Evolutionary conservation across 2,113 vertebrate genomes (phyloP).

Genomic region (Leptobrachium ailaonicum): DNA sequence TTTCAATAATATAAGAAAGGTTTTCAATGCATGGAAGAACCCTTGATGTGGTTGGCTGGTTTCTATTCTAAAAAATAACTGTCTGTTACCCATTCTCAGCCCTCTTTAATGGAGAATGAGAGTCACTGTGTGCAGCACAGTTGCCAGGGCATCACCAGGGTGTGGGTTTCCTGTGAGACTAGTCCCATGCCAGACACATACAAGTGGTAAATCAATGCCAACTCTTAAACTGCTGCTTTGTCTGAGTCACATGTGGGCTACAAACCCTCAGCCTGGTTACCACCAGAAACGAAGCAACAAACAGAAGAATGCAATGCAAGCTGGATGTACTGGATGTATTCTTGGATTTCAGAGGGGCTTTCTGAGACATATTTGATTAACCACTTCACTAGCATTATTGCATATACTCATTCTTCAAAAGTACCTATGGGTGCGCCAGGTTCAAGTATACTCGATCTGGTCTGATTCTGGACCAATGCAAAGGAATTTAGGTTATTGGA

Average conservation of each 20-base stretch:
- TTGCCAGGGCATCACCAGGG: conserved; percentile 8
- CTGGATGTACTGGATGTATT: background rate
- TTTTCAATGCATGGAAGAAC: background rate
- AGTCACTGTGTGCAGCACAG: background rate
- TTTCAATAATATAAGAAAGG: no score
- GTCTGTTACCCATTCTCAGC: background rate
- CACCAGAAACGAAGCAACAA: conserved; percentile 16
- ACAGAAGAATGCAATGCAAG: conserved; percentile 21
- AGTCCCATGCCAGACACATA: conserved; percentile 3
- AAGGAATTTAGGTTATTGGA: no score
- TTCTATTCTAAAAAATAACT: background rate
- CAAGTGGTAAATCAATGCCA: conserved; percentile 19
- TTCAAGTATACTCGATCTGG: no score
- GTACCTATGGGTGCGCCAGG: no score
- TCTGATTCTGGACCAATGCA: no score
- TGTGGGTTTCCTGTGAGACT: conserved; percentile 15
- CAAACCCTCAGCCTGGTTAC: conserved; percentile 38
- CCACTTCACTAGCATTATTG: no score
- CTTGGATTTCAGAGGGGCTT: background rate
- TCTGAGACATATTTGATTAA: background rate
- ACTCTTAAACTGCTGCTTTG: conserved; percentile 12
- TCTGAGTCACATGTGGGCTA: conserved; percentile 43
- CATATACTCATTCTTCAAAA: no score
- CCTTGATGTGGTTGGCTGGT: background rate
- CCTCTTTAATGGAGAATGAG: background rate